A percentile compares a stretch with the other conserved stretches of the same genome.
Evolutionary conservation across 2,797 vertebrate species (phyloP).

Genomic region (Tiaroga cobitis): DNA sequence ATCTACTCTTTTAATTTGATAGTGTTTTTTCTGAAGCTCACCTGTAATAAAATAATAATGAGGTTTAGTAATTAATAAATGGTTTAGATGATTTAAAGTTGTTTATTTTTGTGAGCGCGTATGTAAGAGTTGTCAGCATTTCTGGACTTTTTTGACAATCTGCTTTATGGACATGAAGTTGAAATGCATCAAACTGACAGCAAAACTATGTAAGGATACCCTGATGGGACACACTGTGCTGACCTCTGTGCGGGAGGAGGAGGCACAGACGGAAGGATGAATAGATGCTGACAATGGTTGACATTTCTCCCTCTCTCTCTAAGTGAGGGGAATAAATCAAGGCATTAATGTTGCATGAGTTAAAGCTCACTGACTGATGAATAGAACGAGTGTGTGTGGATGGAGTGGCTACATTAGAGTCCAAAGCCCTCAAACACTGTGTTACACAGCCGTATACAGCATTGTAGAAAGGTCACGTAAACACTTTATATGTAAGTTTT

Average conservation of each 20-base stretch:
- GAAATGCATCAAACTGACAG: constrained; percentile 36
- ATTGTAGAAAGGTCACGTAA: constrained; percentile 23
- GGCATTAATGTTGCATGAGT: constrained; percentile 84
- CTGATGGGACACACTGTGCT: constrained; percentile 38
- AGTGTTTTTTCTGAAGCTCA: background rate
- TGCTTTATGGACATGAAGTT: constrained; percentile 51
- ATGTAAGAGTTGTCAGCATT: constrained; percentile 16
- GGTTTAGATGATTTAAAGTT: too few species aligned
- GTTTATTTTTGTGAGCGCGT: background rate
- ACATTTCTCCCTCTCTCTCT: constrained; percentile 79
- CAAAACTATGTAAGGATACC: constrained; percentile 56
- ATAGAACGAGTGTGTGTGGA: constrained; percentile 45
- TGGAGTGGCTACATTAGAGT: constrained; percentile 26
- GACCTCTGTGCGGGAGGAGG: constrained; percentile 60
- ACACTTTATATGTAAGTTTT: background rate
- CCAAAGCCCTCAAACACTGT: constrained; percentile 11
- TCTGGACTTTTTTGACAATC: constrained; percentile 18
- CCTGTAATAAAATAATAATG: too few species aligned
- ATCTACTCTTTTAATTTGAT: background rate
- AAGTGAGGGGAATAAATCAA: constrained; percentile 78
- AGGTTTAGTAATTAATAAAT: too few species aligned
- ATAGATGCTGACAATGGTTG: constrained; percentile 69
- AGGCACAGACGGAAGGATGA: constrained; percentile 43
- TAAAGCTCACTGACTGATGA: constrained; percentile 55
- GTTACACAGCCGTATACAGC: background rate